Base-by-base conservation (phyloP, 2,113 vertebrate species). In the Lucifuga dentata region DNA sequence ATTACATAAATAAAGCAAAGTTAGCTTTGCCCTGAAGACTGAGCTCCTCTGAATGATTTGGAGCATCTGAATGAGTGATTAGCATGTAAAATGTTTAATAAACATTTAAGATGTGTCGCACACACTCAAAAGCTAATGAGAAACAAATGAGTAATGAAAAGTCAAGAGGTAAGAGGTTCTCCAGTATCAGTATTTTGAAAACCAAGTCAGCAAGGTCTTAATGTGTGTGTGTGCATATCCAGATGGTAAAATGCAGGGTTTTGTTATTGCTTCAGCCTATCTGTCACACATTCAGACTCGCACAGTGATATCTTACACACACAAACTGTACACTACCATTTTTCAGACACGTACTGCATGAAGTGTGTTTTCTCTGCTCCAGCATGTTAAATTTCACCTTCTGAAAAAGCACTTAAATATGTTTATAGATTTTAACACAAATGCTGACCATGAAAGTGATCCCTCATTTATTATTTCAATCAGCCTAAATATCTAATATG, bases 181-280 rank as follows among this genome's bases (percentile, higher is more conserved):
- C n/a, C n/a, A n/a, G n/a, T n/a, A n/a, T n/a, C n/a, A 45, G 35
- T 3, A 29, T 35, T 46, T 21, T 26, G 5, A 26, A 38, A 29
- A 24, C 55, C 51, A 52, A 67, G 60, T 29, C 9, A n/a, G 10
- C 10, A 24, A n/a, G 26, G 9, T 13, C 46, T 48, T 6, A 39
- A 29, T 16, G 33, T 58, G 51, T 58, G 57, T 61, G 16, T 55
- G 11, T 64, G 21, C 43, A 15, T 63, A 20, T 76, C 84, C 88
- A 89, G 82, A 89, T 86, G 86, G 69, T 80, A 73, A 80, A 86
- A 66, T 80, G 44, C 45, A 71, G n/a, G 39, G 21, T 20, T 23
- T 17, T 78, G 57, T 84, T 84, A 84, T 80, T 81, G 38, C 78
- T 85, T 81, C 67, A 76, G 53, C 43, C 80, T 80, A 75, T 84